Evolutionary conservation across 2,888 invertebrate species (phyloP).

Genomic region (Colletes collaris): DNA sequence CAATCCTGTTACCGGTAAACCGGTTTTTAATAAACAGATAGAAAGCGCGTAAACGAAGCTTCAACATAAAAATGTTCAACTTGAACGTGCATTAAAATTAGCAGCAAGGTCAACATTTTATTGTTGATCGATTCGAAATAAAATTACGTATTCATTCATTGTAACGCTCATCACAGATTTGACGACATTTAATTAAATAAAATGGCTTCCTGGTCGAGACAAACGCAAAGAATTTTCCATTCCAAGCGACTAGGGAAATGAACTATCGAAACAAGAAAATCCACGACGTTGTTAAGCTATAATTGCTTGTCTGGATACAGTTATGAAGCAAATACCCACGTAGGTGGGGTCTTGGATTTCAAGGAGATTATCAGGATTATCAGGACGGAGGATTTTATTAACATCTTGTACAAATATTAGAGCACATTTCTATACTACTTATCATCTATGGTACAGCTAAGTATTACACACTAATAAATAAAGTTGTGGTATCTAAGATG

Average conservation of each 20-base stretch:
- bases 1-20: slow-evolving; percentile 20
- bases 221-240: neutral
- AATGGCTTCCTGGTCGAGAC: too few species aligned
- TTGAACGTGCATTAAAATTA: slow-evolving; percentile 19
- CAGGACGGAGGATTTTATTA: slow-evolving; percentile 68
- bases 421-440: slow-evolving; percentile 51
- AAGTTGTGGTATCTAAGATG: slow-evolving; percentile 2
- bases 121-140: neutral
- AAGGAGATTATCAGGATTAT: slow-evolving; percentile 43
- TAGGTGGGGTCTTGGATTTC: slow-evolving; percentile 11
- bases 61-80: slow-evolving; percentile 38
- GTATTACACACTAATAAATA: slow-evolving; percentile 36
- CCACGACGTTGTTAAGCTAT: neutral
- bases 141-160: too few species aligned
- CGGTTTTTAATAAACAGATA: slow-evolving; percentile 35
- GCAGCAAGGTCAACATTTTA: neutral
- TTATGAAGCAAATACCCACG: slow-evolving; percentile 32
- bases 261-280: neutral
- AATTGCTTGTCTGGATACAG: neutral
- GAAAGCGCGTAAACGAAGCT: slow-evolving; percentile 11
- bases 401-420: slow-evolving; percentile 60
- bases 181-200: neutral
- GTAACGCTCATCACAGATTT: neutral
- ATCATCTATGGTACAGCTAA: slow-evolving; percentile 48
- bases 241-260: neutral